Evolutionary conservation across 2,888 invertebrate genomes (phyloP), one percentile per base, ranked within the genome.

Genomic region (Dasypogon diadema): DNA sequence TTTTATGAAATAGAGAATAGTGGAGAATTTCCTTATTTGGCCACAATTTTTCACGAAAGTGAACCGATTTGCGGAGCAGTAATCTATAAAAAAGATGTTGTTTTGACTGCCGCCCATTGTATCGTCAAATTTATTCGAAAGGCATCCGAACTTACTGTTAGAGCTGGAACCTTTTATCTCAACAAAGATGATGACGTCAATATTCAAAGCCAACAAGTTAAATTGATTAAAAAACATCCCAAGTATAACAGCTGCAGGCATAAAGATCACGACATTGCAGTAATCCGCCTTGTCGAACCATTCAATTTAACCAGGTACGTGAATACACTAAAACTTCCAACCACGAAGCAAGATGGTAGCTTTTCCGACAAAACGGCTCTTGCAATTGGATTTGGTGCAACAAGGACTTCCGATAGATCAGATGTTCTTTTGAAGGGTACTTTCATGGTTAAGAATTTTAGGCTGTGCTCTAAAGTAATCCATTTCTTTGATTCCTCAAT

Each of bases 71-170:
- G 60, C n/a, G 60, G 60, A 37, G 60, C 16, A 0, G 60, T 60
- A 8, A 60, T 60, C 34, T 34, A 34, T 14, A 34, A 60, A 30
- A 1, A 12, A 6, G 34, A 34, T 6, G 12, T 60, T 1, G 10
- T 18, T 18, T 34, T 60, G 18, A 60, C 60, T 12, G 30, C 60
- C 8, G 60, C 60, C 34, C 60, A 60, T 14, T 60, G 60, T 30
- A 34, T 60, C 10, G 10, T 34, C 16, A 1, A 16, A 1, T 60
- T 60, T 2, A 18, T 34, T 14, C 30, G 12, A 6, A 12, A 30
- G 3, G 18, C 34, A 8, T 14, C 18, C 2, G 34, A 34, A 4
- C 18, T 60, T 6, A 2, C 10, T 6, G 21, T 60, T 10, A 30
- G 60, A 1, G 37, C 60, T 2, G 60, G 60, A 18, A 24, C 60